Percentiles rank a stretch among this genome's conserved stretches.
These are phyloP conservation scores for Dynastes maya DNA, from an alignment of 2,888 invertebrate species.

Conservation along the genomic window DNA sequence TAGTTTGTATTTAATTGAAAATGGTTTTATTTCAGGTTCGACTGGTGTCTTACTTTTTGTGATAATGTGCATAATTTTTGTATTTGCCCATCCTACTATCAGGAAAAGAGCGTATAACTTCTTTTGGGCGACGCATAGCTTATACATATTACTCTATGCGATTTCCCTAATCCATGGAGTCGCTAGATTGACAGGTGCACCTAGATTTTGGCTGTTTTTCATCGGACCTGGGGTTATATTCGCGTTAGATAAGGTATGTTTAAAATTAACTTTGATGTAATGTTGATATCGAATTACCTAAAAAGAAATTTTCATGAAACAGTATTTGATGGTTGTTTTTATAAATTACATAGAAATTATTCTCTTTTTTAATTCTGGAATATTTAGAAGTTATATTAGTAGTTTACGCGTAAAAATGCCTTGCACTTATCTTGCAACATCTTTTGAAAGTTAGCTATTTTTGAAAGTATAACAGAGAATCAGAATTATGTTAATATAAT, in stretches of 20 bases:
- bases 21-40: conserved; percentile 75
- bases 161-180: conserved; percentile 92
- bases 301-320: neutral
- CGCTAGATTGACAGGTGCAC: conserved; percentile 91
- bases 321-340: no score
- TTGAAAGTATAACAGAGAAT: no score
- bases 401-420: no score
- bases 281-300: no score
- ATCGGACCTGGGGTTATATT: conserved; percentile 92
- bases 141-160: conserved; percentile 89
- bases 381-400: no score
- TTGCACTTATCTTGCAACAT: no score
- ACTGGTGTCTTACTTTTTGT: conserved; percentile 91
- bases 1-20: neutral
- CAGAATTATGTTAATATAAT: no score
- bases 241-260: conserved; percentile 85
- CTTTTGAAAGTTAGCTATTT: no score
- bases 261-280: neutral
- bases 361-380: no score
- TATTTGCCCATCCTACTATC: conserved; percentile 95
- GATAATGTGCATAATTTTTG: conserved; percentile 95
- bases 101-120: conserved; percentile 95
- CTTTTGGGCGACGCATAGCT: conserved; percentile 95
- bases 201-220: conserved; percentile 95
- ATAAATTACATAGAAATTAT: no score